Percentiles rank a stretch among this genome's conserved stretches.
Evolutionary conservation across 2,888 invertebrate species (phyloP).

Genomic region (Oscheius sp.): DNA sequence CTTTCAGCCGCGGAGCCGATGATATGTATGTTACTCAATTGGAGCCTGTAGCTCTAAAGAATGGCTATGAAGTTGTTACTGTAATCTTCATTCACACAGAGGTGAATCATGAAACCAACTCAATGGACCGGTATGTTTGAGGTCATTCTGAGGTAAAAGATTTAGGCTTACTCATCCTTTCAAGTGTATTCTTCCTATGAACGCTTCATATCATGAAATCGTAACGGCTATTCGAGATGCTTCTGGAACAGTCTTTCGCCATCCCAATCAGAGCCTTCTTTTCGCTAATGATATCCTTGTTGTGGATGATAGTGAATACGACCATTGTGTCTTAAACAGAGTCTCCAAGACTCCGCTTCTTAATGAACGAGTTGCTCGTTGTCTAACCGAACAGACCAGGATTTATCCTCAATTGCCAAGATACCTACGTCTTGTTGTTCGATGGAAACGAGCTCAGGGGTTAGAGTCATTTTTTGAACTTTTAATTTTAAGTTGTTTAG

Average conservation of each 20-base stretch:
- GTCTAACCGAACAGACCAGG: conserved; percentile 14
- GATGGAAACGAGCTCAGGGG: conserved; percentile 8
- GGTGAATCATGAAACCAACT: background rate
- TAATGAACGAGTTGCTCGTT: background rate
- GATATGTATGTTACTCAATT: conserved; percentile 10
- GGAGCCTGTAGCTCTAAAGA: background rate
- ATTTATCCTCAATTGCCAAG: conserved; percentile 13
- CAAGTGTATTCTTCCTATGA: conserved; percentile 1
- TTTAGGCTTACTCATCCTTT: conserved; percentile 26
- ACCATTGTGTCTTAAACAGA: background rate
- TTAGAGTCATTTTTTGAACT: no score
- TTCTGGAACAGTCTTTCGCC: background rate
- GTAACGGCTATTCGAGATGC: background rate
- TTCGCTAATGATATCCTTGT: conserved; percentile 5
- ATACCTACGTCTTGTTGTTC: conserved; percentile 15
- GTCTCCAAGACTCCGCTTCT: background rate
- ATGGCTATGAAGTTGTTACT: conserved; percentile 12
- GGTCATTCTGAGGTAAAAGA: no score
- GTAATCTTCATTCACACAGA: conserved; percentile 18
- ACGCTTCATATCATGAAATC: conserved; percentile 8
- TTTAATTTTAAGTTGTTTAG: background rate
- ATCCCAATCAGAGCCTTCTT: background rate
- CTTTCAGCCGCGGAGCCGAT: conserved; percentile 3
- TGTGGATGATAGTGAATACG: conserved; percentile 19
- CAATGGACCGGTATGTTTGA: background rate